These are phyloP conservation scores for Montipora capricornis DNA, from an alignment of 64 coral and sea anemone species.

Conservation along the genomic window DNA sequence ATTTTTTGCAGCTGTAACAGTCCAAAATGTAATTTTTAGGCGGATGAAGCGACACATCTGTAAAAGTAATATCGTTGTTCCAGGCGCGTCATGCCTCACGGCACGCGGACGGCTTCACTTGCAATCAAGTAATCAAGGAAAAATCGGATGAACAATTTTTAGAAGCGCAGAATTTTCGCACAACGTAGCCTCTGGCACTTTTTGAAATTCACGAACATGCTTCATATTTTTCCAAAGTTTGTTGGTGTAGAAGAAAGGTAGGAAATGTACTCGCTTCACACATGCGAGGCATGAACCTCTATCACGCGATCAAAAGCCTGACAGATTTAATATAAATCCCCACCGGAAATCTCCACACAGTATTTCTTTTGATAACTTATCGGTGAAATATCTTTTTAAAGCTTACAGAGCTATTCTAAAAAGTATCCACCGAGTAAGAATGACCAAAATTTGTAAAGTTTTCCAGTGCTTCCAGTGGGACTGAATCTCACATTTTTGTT, in stretches of 20 bases:
- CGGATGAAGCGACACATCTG: constrained; percentile 21
- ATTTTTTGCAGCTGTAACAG: constrained; percentile 4
- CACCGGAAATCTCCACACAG: not conserved
- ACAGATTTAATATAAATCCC: not conserved
- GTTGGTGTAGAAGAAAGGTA: not conserved
- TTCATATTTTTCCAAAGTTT: not conserved
- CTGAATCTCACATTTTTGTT: not conserved
- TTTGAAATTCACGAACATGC: not conserved
- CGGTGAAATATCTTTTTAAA: not conserved
- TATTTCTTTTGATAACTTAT: not conserved
- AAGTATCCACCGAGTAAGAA: not conserved
- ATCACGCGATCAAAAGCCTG: not conserved
- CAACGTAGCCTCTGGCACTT: no score
- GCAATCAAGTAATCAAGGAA: not conserved
- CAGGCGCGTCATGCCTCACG: constrained; percentile 13
- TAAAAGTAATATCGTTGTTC: constrained; percentile 39
- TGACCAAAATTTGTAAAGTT: not conserved
- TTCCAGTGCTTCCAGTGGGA: not conserved
- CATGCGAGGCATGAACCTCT: not conserved
- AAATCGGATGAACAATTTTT: constrained; percentile 18
- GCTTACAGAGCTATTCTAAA: not conserved
- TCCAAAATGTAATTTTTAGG: not conserved
- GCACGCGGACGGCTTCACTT: constrained; percentile 9
- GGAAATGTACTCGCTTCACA: not conserved
- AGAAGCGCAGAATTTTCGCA: not conserved